Conservation (phyloP, 2,113 vertebrate species). For the Sminthopsis crassicaudata region DNA sequence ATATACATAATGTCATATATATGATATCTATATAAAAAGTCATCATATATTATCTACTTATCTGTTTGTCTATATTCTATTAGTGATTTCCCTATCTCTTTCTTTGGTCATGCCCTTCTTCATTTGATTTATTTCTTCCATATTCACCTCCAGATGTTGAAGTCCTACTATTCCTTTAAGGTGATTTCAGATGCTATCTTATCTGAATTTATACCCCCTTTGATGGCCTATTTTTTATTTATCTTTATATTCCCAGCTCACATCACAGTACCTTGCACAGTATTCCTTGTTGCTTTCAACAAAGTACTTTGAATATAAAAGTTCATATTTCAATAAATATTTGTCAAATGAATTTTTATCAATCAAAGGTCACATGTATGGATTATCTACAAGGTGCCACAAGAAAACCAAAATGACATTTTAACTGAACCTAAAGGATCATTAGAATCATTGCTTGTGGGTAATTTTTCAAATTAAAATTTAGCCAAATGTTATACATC, state of each 20-base stretch:
- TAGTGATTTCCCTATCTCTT: not conserved
- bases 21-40: no score
- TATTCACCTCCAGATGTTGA: not conserved
- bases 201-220: no score
- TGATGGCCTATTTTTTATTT: not conserved
- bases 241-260: not conserved
- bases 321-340: no score
- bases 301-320: not conserved
- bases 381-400: conserved; percentile 4
- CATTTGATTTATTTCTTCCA: not conserved
- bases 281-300: not conserved
- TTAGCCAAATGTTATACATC: not conserved
- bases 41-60: no score
- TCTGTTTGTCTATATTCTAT: no score
- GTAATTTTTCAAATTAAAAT: conserved; percentile 13
- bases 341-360: no score
- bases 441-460: conserved; percentile 37
- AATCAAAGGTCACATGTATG: no score
- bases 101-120: not conserved
- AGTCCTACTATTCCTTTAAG: not conserved
- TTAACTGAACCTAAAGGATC: not conserved
- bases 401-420: conserved; percentile 40
- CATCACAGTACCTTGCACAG: not conserved
- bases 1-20: no score
- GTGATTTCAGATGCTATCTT: no score